Evolutionary conservation across 2,888 invertebrate genomes (phyloP).

Genomic region (Cryptophagus acutangulus): DNA sequence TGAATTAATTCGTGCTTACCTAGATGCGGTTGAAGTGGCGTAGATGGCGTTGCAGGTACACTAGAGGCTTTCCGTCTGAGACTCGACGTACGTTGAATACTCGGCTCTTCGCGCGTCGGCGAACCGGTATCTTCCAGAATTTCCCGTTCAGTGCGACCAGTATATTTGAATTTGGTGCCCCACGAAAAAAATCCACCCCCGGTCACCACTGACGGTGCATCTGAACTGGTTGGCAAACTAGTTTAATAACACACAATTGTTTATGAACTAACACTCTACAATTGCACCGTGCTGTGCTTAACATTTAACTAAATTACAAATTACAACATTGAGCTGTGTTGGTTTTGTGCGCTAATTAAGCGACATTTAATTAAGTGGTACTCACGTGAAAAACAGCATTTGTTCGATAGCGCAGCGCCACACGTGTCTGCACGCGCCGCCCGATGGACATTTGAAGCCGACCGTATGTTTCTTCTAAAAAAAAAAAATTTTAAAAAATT

Average conservation of each 20-base stretch:
- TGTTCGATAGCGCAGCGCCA: slow-evolving; percentile 98
- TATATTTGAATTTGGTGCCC: slow-evolving; percentile 91
- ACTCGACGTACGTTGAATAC: slow-evolving; percentile 51
- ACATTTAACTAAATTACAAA: not conserved
- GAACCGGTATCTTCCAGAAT: slow-evolving; percentile 77
- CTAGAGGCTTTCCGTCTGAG: slow-evolving; percentile 74
- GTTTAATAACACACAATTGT: slow-evolving; percentile 22
- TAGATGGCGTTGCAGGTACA: slow-evolving; percentile 82
- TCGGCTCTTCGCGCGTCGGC: slow-evolving; percentile 57
- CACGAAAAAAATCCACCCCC: slow-evolving; percentile 90
- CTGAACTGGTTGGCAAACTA: slow-evolving; percentile 81
- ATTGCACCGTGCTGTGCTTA: no score
- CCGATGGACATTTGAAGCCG: slow-evolving; percentile 92
- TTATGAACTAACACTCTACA: slow-evolving; percentile 19
- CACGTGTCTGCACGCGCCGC: slow-evolving; percentile 88
- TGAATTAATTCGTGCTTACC: slow-evolving; percentile 45
- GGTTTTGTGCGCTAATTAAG: slow-evolving; percentile 9
- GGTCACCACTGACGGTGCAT: slow-evolving; percentile 76
- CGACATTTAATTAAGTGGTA: slow-evolving; percentile 25
- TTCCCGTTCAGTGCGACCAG: slow-evolving; percentile 87
- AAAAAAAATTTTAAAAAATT: slow-evolving; percentile 7
- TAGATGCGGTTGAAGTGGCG: slow-evolving; percentile 69
- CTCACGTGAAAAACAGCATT: slow-evolving; percentile 97
- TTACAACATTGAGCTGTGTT: slow-evolving; percentile 7
- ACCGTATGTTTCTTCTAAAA: slow-evolving; percentile 88